These are phyloP conservation scores for Pseudorasbora parva DNA, from an alignment of 2,113 vertebrate genomes.

Conservation along the genomic window DNA sequence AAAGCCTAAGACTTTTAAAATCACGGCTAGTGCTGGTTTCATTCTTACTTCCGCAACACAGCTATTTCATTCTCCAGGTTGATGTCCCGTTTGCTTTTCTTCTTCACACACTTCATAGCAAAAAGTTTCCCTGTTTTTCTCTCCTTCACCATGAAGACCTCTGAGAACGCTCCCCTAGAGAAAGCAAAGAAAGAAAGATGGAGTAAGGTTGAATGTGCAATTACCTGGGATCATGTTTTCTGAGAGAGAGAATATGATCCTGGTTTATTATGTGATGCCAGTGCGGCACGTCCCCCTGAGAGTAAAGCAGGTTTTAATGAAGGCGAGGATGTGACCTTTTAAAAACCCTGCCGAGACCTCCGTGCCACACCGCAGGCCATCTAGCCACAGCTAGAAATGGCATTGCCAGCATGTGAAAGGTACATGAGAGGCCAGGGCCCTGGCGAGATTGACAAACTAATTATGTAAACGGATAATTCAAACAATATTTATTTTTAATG, in stretches of 20 bases:
- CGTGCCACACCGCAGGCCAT: not conserved
- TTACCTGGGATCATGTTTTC: not conserved
- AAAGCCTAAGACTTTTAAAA: not conserved
- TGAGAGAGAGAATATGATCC: not conserved
- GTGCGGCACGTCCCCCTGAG: not conserved
- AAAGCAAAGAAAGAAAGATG: not conserved
- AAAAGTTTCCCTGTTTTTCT: conserved; percentile 87
- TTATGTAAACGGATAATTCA: not conserved
- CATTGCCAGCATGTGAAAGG: not conserved
- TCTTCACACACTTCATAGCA: conserved; percentile 97
- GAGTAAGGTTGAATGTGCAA: not conserved
- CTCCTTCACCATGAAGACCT: conserved; percentile 95
- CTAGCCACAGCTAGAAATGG: conserved; percentile 4
- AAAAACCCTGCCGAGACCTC: not conserved
- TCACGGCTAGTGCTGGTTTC: not conserved
- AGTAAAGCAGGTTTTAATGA: conserved; percentile 37
- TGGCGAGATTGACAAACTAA: not conserved
- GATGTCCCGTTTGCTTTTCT: conserved; percentile 84
- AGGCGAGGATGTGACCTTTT: conserved; percentile 9
- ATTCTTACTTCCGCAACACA: conserved; percentile 88
- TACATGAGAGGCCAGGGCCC: not conserved
- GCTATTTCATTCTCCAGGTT: conserved; percentile 95
- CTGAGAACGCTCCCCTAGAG: conserved; percentile 92
- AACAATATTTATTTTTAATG: not conserved
- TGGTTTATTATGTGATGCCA: not conserved